Evolutionary conservation across 2,113 vertebrate genomes (phyloP).

Genomic region (Melospiza melodia): DNA sequence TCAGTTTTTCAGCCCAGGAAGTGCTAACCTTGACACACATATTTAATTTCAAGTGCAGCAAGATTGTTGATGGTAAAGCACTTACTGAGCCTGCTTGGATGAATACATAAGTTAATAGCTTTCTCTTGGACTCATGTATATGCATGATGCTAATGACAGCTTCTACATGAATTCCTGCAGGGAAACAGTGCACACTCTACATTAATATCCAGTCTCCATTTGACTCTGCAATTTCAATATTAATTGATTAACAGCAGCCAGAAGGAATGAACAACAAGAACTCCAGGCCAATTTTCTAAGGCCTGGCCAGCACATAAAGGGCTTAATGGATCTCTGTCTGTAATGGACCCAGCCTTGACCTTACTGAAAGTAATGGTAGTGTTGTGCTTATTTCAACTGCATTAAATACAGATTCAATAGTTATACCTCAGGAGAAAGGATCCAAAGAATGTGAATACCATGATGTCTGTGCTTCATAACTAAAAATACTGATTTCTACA

Average conservation of each 20-base stretch:
- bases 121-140: slow-evolving; percentile 51
- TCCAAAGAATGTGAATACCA: neutral
- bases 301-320: neutral
- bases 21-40: slow-evolving; percentile 19
- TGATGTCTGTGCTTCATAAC: neutral
- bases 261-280: slow-evolving; percentile 7
- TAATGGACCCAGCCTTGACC: neutral
- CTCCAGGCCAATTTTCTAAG: neutral
- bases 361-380: neutral
- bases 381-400: neutral
- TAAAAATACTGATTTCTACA: neutral
- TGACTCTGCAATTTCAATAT: slow-evolving; percentile 22
- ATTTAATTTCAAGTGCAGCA: slow-evolving; percentile 28
- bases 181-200: neutral
- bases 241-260: slow-evolving; percentile 51
- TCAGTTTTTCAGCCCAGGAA: slow-evolving; percentile 25
- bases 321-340: neutral
- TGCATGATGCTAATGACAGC: slow-evolving; percentile 50
- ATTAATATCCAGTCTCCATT: neutral
- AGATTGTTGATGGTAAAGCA: slow-evolving; percentile 35
- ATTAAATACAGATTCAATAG: neutral
- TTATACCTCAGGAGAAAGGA: neutral
- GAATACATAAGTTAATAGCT: slow-evolving; percentile 35
- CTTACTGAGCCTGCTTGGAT: slow-evolving; percentile 29
- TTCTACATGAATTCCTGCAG: slow-evolving; percentile 47